Evolutionary conservation across 30 jellyfish, hydroid and myxozoan species (phyloP).

Genomic region (Clytia hemisphaerica): DNA sequence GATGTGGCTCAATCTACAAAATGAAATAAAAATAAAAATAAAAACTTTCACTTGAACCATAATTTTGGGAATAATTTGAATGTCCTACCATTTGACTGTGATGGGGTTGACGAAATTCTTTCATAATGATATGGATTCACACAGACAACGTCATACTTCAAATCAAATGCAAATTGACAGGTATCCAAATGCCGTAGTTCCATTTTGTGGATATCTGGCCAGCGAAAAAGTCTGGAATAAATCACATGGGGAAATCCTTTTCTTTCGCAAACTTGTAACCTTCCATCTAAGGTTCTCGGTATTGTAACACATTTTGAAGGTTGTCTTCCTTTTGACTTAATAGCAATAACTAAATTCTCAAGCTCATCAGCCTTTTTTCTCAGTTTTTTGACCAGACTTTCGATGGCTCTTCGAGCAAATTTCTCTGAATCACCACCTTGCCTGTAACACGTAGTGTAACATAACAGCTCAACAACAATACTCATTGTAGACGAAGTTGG

Average conservation of each 20-base stretch:
- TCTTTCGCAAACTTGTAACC: conserved; percentile 97
- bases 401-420: conserved; percentile 98
- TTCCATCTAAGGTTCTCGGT: conserved; percentile 96
- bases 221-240: conserved; percentile 87
- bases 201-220: conserved; percentile 99
- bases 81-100: conserved; percentile 66
- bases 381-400: conserved; percentile 82
- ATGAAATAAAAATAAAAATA: background rate
- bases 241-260: conserved; percentile 99
- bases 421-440: conserved; percentile 99
- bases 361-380: conserved; percentile 91
- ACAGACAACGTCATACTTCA: conserved; percentile 96
- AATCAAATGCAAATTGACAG: conserved; percentile 96
- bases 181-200: conserved; percentile 88
- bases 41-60: background rate
- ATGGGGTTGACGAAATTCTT: conserved; percentile 87
- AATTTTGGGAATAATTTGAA: background rate
- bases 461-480: conserved; percentile 90
- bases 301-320: conserved; percentile 98
- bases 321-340: conserved; percentile 95
- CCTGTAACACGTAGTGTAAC: conserved; percentile 95
- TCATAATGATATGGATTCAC: conserved; percentile 98
- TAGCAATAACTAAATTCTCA: conserved; percentile 84
- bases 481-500: conserved; percentile 94
- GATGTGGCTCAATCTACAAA: background rate